Evolutionary conservation across 2,888 invertebrate species (phyloP).

Genomic region (Taenaris catops): DNA sequence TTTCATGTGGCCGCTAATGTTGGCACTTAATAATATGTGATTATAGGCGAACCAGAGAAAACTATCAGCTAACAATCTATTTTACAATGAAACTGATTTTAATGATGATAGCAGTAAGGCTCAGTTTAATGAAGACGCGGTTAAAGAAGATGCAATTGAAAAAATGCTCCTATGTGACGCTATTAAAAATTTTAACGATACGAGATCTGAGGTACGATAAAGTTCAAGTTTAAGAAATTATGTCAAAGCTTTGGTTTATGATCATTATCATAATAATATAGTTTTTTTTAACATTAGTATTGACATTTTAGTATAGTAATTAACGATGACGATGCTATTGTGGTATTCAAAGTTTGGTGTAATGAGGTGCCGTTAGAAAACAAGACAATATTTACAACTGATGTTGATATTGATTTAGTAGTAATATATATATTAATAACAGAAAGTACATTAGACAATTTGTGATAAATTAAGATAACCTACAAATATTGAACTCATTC

Average conservation of each 20-base stretch:
- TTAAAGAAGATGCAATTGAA: slow-evolving; percentile 3
- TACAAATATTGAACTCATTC: too few relatives aligned
- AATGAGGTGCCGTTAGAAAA: too few relatives aligned
- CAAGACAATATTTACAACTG: too few relatives aligned
- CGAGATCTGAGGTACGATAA: slow-evolving; percentile 22
- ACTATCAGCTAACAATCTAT: neutral
- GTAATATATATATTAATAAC: too few relatives aligned
- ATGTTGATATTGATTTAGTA: too few relatives aligned
- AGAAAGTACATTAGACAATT: too few relatives aligned
- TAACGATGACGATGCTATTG: too few relatives aligned
- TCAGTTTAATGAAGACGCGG: neutral
- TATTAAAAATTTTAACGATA: slow-evolving; percentile 24
- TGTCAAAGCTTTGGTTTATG: slow-evolving; percentile 14
- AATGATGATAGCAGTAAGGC: neutral
- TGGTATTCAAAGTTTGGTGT: too few relatives aligned
- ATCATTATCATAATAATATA: slow-evolving; percentile 3
- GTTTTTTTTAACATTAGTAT: too few relatives aligned
- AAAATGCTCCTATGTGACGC: slow-evolving; percentile 17
- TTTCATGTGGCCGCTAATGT: slow-evolving; percentile 26
- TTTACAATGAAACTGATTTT: slow-evolving; percentile 5
- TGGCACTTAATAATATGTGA: slow-evolving; percentile 24
- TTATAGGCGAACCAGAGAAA: slow-evolving; percentile 17
- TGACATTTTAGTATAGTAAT: too few relatives aligned
- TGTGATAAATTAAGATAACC: too few relatives aligned
- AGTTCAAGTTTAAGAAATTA: slow-evolving; percentile 24